phyloP scores from a whole-genome alignment of 2,888 invertebrate genomes.

The Cabera pusaria region DNA sequence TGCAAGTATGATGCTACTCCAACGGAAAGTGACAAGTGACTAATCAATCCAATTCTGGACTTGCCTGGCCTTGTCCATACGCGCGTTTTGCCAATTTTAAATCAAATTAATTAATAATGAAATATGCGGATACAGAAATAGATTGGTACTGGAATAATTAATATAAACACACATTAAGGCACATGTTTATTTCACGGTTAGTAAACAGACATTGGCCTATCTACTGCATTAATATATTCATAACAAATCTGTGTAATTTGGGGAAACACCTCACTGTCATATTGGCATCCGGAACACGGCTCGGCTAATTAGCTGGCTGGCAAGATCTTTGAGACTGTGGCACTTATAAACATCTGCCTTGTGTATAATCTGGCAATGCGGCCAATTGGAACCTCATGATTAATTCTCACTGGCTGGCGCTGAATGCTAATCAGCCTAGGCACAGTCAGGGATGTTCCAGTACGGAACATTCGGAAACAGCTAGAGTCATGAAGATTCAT shows the following conservation, averaged over 20 bases:
- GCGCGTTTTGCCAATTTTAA: too few relatives aligned
- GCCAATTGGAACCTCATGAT: constrained; percentile 58
- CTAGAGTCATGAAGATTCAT: constrained; percentile 18
- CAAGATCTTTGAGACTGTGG: constrained; percentile 24
- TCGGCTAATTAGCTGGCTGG: constrained; percentile 49
- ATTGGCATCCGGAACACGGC: constrained; percentile 43
- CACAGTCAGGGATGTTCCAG: constrained; percentile 27
- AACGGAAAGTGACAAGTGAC: too few relatives aligned
- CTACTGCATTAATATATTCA: too few relatives aligned
- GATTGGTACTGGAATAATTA: too few relatives aligned
- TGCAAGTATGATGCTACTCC: too few relatives aligned
- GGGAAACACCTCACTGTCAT: constrained; percentile 61
- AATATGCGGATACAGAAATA: too few relatives aligned
- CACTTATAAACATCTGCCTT: constrained; percentile 48
- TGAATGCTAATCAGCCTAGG: constrained; percentile 57
- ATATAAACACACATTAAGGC: too few relatives aligned
- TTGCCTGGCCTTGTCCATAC: too few relatives aligned
- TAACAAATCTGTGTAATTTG: constrained; percentile 32
- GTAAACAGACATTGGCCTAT: too few relatives aligned
- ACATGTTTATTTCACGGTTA: too few relatives aligned
- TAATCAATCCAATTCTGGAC: too few relatives aligned
- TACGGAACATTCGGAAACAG: constrained; percentile 30
- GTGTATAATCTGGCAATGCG: constrained; percentile 59
- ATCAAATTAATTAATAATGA: too few relatives aligned
- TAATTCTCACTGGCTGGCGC: constrained; percentile 50